phyloP scores from a whole-genome alignment of 2,797 vertebrate genomes.

The Sebastes jordani region DNA sequence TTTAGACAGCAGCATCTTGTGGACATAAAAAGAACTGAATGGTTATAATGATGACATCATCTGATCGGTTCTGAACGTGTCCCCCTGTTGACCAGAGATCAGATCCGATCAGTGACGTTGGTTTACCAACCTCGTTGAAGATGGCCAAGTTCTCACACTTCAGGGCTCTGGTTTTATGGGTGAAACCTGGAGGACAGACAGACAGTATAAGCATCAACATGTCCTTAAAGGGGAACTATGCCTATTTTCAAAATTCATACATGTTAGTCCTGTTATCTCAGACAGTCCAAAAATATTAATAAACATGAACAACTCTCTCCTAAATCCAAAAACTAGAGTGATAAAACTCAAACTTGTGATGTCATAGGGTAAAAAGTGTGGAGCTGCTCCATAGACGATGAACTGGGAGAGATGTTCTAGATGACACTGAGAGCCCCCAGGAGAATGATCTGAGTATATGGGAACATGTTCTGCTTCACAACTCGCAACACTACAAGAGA shows the following conservation, averaged over 20 bases:
- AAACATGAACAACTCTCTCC: too few relatives aligned
- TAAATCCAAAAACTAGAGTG: too few relatives aligned
- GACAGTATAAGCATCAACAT: background rate
- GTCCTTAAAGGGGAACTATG: background rate
- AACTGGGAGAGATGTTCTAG: background rate
- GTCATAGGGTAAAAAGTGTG: background rate
- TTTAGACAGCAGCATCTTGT: background rate
- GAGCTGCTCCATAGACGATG: background rate
- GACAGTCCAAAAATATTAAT: too few relatives aligned
- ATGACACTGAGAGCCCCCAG: background rate
- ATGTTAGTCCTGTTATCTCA: fast-evolving
- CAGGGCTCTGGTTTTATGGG: constrained; percentile 89
- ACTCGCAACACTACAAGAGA: background rate
- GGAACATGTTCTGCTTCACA: background rate
- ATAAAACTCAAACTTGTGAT: too few relatives aligned
- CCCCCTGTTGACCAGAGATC: background rate
- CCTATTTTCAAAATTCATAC: background rate
- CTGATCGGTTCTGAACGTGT: background rate
- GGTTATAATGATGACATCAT: background rate
- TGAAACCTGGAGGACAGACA: constrained; percentile 80
- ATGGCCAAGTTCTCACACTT: constrained; percentile 84
- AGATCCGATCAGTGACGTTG: background rate
- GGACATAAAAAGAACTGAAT: background rate
- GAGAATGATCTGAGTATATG: background rate
- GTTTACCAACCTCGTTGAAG: constrained; percentile 88